A percentile compares a stretch with the other conserved stretches of the same genome.
Evolutionary conservation across 2,113 vertebrate species (phyloP).

Genomic region (Anolis sagrei): DNA sequence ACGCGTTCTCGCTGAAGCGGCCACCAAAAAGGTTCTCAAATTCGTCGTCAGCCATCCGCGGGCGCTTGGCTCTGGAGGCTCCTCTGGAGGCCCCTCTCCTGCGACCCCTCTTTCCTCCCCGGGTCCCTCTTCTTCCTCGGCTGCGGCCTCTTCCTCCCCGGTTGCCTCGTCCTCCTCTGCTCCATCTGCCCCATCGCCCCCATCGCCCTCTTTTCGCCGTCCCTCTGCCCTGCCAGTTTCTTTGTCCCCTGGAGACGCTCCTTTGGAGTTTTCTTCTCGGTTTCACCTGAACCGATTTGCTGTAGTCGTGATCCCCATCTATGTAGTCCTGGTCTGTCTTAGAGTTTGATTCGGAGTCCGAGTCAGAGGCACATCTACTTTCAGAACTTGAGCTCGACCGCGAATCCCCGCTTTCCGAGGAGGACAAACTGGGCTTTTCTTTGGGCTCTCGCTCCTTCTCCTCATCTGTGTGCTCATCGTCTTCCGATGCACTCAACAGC

Average conservation of each 20-base stretch:
- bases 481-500: conserved; percentile 75
- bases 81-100: conserved; percentile 76
- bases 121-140: conserved; percentile 71
- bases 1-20: conserved; percentile 72
- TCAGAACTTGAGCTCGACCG: conserved; percentile 87
- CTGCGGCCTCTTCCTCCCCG: conserved; percentile 76
- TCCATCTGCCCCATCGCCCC: conserved; percentile 79
- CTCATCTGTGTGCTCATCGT: conserved; percentile 70
- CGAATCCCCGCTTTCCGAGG: conserved; percentile 83
- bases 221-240: conserved; percentile 77
- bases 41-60: conserved; percentile 76
- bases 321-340: conserved; percentile 90
- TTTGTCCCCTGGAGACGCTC: conserved; percentile 73
- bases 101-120: conserved; percentile 74
- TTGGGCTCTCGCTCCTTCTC: conserved; percentile 72
- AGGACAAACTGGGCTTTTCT: conserved; percentile 74
- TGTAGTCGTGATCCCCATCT: conserved; percentile 98
- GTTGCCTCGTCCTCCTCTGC: conserved; percentile 71
- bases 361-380: conserved; percentile 79
- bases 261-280: conserved; percentile 78
- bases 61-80: conserved; percentile 75
- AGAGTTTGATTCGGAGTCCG: conserved; percentile 82
- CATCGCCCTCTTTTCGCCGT: conserved; percentile 69
- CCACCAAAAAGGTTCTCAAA: conserved; percentile 79
- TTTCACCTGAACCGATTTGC: conserved; percentile 88